Evolutionary conservation across 2,888 invertebrate species (phyloP), one percentile per base, ranked within the genome.

Genomic region (Dinocampus coccinellae): DNA sequence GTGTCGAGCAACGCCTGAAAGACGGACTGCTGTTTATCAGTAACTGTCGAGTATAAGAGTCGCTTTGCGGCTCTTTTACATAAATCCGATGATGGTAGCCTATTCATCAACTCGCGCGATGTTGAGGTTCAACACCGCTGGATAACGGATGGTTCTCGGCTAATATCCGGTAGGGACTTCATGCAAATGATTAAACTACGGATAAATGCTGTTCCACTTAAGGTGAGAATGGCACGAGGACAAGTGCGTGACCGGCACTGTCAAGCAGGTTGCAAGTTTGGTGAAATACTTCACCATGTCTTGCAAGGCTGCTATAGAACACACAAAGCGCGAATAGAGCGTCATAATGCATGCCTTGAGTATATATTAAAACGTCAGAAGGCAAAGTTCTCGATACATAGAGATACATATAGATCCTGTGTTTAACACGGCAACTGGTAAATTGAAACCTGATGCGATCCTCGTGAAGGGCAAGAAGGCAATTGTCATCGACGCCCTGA

Each of bases 391-490:
- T 13, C 1, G 4, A 33, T 69, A 3, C 6, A n/a, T n/a, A n/a
- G n/a, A n/a, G n/a, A n/a, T n/a, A n/a, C n/a, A 24, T 0, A 55
- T 63, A n/a, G 69, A 69, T 55, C 70, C 70, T 26, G 58, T 53
- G 0, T 34, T 83, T n/a, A 61, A 6, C 16, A 83, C 84, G 3
- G 29, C 72, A 0, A 36, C 57, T 1, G 85, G 82, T 0, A 70
- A 77, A 0, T 69, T 82, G 0, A 85, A 85, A 72, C 85, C 83
- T 0, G 84, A 86, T 60, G 75, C 83, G 4, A 75, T 84, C 0
- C 81, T 81, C 3, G 53, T 10, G 0, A 79, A 58, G 42, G 80
- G 70, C 7, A 78, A 70, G 3, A 20, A 24, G 9, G 81, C 80
- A 0, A 77, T 82, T 0, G 77, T 87, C 1, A 68, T 86, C 6